Percentiles rank a stretch among this genome's conserved stretches.
These are phyloP conservation scores for Drosophila repleta DNA, from an alignment of 1,140 invertebrate species.

Conservation along the genomic window DNA sequence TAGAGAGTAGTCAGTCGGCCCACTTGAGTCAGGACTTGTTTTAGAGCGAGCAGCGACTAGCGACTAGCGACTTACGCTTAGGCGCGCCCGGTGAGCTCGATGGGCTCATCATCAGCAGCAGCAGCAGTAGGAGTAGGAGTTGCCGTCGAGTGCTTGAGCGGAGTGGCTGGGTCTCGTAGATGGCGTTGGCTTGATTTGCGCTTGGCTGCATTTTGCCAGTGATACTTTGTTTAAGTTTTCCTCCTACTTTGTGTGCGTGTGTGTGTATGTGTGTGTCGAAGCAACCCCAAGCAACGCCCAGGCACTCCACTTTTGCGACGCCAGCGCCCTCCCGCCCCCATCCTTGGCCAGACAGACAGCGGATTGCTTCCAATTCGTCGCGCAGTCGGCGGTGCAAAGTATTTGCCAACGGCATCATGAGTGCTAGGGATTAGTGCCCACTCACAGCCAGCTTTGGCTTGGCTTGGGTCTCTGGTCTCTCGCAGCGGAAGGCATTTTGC, in stretches of 20 bases:
- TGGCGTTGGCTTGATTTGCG: constrained; percentile 58
- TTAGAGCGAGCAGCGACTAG: constrained; percentile 14
- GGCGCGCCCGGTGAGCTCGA: constrained; percentile 30
- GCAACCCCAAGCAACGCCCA: constrained; percentile 73
- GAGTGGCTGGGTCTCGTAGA: constrained; percentile 26
- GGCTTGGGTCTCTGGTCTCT: constrained; percentile 24
- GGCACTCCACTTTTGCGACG: constrained; percentile 50
- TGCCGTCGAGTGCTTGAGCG: constrained; percentile 38
- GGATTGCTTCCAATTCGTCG: constrained; percentile 82
- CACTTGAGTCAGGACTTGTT: constrained; percentile 59
- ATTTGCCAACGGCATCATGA: constrained; percentile 78
- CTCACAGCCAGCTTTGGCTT: constrained; percentile 50
- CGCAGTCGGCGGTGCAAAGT: constrained; percentile 81
- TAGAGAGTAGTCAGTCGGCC: constrained; percentile 35
- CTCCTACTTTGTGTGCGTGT: constrained; percentile 6
- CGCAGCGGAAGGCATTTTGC: constrained; percentile 38
- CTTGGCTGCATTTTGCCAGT: constrained; percentile 63
- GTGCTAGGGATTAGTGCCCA: constrained; percentile 78
- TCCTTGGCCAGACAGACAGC: constrained; percentile 67
- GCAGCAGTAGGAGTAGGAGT: too few species aligned
- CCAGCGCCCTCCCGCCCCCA: constrained; percentile 1
- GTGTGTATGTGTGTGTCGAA: constrained; percentile 2
- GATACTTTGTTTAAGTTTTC: constrained; percentile 78
- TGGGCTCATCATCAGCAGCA: too few species aligned
- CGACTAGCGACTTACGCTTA: constrained; percentile 38